Evolutionary conservation across 2,888 invertebrate genomes (phyloP).

Genomic region (Hyposoter dolosus): DNA sequence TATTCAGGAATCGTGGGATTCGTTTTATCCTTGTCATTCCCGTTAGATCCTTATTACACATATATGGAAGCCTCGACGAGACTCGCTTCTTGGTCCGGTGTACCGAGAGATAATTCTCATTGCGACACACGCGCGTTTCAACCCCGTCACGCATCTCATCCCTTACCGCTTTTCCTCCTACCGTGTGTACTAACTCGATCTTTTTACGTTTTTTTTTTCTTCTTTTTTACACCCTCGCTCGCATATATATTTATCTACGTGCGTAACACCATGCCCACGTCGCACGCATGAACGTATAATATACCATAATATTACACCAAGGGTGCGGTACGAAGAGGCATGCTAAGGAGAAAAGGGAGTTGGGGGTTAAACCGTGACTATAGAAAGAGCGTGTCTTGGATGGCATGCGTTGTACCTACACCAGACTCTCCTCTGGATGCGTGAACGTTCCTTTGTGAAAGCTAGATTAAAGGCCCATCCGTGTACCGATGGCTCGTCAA

Average conservation of each 20-base stretch:
- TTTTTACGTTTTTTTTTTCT: conserved; percentile 36
- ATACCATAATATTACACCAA: conserved; percentile 59
- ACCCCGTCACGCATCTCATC: conserved; percentile 41
- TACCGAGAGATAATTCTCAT: conserved; percentile 66
- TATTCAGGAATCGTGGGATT: conserved; percentile 70
- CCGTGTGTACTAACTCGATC: conserved; percentile 1
- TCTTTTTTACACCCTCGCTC: conserved; percentile 55
- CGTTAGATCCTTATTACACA: conserved; percentile 14
- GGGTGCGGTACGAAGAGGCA: conserved; percentile 28
- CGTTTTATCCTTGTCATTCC: conserved; percentile 54
- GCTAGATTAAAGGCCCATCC: conserved; percentile 76
- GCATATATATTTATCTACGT: conserved; percentile 57
- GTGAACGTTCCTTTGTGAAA: conserved; percentile 66
- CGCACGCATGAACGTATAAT: conserved; percentile 54
- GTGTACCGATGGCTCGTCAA: conserved; percentile 78
- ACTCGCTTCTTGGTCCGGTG: conserved; percentile 46
- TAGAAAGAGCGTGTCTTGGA: conserved; percentile 49
- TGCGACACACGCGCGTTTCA: conserved; percentile 45
- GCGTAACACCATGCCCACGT: conserved; percentile 20
- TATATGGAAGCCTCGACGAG: conserved; percentile 37
- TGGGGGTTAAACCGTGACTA: conserved; percentile 49
- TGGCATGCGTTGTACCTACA: conserved; percentile 38
- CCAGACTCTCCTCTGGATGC: conserved; percentile 29
- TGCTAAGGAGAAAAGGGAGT: conserved; percentile 13
- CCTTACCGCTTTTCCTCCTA: conserved; percentile 18